Evolutionary conservation across 2,888 invertebrate genomes (phyloP).

Genomic region (Leptinotarsa peninsularis): DNA sequence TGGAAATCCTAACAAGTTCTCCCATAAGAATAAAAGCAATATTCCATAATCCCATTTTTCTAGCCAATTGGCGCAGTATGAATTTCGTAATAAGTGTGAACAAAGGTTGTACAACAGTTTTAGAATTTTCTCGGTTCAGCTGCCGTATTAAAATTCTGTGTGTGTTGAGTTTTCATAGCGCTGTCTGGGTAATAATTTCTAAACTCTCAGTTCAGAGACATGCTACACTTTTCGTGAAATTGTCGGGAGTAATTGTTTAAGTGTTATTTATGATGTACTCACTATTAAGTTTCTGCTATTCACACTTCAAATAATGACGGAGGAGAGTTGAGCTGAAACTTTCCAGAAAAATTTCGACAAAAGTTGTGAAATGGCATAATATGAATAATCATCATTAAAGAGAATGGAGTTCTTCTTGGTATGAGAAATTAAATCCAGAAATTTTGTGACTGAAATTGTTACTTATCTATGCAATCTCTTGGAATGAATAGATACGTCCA

Average conservation of each 20-base stretch:
- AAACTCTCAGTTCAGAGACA: conserved; percentile 13
- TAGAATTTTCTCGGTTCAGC: conserved; percentile 11
- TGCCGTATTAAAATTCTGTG: conserved; percentile 22
- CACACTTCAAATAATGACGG: background rate
- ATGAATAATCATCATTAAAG: no score
- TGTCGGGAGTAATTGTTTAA: conserved; percentile 8
- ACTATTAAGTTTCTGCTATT: background rate
- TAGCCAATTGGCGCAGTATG: conserved; percentile 20
- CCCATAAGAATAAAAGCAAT: conserved; percentile 24
- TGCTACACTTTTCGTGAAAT: conserved; percentile 1
- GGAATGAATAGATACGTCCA: no score
- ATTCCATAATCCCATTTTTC: conserved; percentile 24
- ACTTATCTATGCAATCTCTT: no score
- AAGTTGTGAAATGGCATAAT: no score
- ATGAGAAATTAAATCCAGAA: no score
- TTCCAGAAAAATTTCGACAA: background rate
- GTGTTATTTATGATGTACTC: background rate
- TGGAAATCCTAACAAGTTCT: conserved; percentile 9
- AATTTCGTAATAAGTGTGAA: conserved; percentile 21
- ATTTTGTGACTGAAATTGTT: no score
- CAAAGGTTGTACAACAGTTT: conserved; percentile 13
- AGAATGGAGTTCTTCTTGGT: no score
- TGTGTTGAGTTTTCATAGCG: conserved; percentile 10
- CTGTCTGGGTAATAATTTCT: conserved; percentile 21
- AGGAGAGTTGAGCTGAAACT: background rate